Evolutionary conservation across 1,140 invertebrate genomes (phyloP).

Genomic region (Lasioglossum baleicum): DNA sequence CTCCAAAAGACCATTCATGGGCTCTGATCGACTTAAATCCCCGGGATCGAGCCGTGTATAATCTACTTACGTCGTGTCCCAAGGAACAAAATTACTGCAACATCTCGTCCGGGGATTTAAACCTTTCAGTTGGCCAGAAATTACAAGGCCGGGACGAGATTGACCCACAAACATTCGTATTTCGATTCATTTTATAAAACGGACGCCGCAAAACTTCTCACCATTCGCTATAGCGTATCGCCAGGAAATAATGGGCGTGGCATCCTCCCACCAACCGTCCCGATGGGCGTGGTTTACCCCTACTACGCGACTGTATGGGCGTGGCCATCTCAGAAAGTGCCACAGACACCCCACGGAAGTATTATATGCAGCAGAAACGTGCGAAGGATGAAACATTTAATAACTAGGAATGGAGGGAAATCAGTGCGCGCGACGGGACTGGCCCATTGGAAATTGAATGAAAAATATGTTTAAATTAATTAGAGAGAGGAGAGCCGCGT

Average conservation of each 20-base stretch:
- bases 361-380: neutral
- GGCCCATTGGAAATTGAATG: neutral
- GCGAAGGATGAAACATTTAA: neutral
- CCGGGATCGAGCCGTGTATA: slow-evolving; percentile 17
- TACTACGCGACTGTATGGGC: too few species aligned
- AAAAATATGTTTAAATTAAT: neutral
- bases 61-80: slow-evolving; percentile 23
- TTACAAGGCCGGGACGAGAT: neutral
- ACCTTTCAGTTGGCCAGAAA: neutral
- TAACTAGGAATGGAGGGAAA: neutral
- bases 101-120: neutral
- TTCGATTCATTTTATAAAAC: too few species aligned
- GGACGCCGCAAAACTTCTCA: too few species aligned
- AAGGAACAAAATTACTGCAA: slow-evolving; percentile 14
- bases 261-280: too few species aligned
- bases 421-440: neutral
- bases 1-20: slow-evolving; percentile 42
- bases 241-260: too few species aligned
- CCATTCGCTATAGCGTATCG: too few species aligned
- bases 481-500: too few species aligned
- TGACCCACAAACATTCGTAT: too few species aligned
- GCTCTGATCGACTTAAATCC: slow-evolving; percentile 34
- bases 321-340: neutral
- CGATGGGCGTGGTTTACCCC: neutral
- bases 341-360: too few species aligned